A percentile compares a stretch with the other conserved stretches of the same genome.
These are phyloP conservation scores for Diarsia mendica DNA, from an alignment of 2,888 invertebrate species.

Conservation along the genomic window DNA sequence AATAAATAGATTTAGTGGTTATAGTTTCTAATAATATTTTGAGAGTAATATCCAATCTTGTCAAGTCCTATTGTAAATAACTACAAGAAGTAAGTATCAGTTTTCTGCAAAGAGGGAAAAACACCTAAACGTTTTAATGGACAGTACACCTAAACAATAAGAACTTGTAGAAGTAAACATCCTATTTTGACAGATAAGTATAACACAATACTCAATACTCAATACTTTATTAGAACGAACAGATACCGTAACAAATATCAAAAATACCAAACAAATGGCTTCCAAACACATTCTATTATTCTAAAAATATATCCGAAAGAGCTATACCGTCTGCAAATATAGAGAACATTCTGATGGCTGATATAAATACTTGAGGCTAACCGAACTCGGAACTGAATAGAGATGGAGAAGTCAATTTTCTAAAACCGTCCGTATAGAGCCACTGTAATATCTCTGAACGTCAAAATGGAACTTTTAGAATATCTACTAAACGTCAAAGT, in stretches of 20 bases:
- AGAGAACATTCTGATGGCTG: constrained; percentile 40
- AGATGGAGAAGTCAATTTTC: constrained; percentile 43
- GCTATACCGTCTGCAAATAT: constrained; percentile 40
- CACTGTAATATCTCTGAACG: constrained; percentile 41
- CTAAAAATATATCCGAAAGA: constrained; percentile 28
- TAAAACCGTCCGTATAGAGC: constrained; percentile 46
- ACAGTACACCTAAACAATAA: not conserved
- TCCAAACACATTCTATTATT: constrained; percentile 20
- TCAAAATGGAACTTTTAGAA: constrained; percentile 43
- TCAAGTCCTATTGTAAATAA: not conserved
- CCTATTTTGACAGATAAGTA: not conserved
- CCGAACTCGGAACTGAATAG: constrained; percentile 35
- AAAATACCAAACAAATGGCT: constrained; percentile 7
- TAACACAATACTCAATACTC: no score
- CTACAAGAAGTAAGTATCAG: not conserved
- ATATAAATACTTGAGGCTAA: constrained; percentile 51
- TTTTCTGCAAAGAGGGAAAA: not conserved
- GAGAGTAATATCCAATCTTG: not conserved
- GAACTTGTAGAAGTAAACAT: not conserved
- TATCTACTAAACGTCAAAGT: constrained; percentile 39
- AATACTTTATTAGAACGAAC: no score
- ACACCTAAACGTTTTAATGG: not conserved
- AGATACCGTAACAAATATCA: not conserved
- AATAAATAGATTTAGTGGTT: no score
- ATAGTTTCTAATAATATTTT: not conserved